Percentiles rank a stretch among this genome's conserved stretches.
These are phyloP conservation scores for Dione juno DNA, from an alignment of 2,888 invertebrate genomes.

Conservation along the genomic window DNA sequence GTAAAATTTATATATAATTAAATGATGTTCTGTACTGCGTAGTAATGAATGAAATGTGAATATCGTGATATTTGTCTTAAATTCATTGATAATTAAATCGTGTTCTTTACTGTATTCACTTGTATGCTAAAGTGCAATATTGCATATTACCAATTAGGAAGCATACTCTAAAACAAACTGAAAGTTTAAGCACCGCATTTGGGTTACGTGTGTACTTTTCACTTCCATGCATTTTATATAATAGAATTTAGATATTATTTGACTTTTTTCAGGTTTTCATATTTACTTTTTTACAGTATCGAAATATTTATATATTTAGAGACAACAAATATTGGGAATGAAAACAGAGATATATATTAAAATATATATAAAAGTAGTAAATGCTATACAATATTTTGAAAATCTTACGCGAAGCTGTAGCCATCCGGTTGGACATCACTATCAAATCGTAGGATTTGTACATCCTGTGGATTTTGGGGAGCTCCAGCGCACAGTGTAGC, in stretches of 20 bases:
- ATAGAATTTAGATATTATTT: not conserved
- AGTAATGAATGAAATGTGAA: too few relatives aligned
- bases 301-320: not conserved
- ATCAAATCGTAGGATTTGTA: slow-evolving; percentile 84
- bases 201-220: not conserved
- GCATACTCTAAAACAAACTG: slow-evolving; percentile 4
- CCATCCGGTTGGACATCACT: slow-evolving; percentile 85
- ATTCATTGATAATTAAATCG: too few relatives aligned
- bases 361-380: too few relatives aligned
- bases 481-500: slow-evolving; percentile 67
- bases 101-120: not conserved
- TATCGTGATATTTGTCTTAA: too few relatives aligned
- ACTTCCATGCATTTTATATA: not conserved
- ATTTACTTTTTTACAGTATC: not conserved
- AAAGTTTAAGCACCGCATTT: not conserved
- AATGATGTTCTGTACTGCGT: too few relatives aligned
- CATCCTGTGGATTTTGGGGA: slow-evolving; percentile 74
- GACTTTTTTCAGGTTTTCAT: not conserved
- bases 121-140: slow-evolving; percentile 2
- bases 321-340: too few relatives aligned
- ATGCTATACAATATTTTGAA: slow-evolving; percentile 6
- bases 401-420: slow-evolving; percentile 86
- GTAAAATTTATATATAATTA: too few relatives aligned
- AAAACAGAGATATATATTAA: too few relatives aligned
- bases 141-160: slow-evolving; percentile 16